Evolutionary conservation across 2,888 invertebrate species (phyloP).

Genomic region (Drosophila yooni): DNA sequence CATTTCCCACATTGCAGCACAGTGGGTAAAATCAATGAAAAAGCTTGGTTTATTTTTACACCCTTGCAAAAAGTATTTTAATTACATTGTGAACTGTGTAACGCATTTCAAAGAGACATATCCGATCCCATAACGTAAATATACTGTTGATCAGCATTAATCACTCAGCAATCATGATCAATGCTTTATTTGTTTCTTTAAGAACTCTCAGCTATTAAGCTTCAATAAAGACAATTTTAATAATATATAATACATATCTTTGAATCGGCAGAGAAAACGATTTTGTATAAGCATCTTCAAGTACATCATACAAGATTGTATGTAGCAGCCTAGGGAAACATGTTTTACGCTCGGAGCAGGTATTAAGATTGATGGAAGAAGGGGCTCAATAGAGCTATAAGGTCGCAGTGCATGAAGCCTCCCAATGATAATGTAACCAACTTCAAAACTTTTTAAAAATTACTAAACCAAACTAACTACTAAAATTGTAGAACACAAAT

Average conservation of each 20-base stretch:
- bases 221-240: not conserved
- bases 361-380: not conserved
- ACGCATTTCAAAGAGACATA: not conserved
- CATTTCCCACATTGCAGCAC: constrained; percentile 39
- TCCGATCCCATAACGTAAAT: not conserved
- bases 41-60: no score
- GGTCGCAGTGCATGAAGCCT: not conserved
- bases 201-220: not conserved
- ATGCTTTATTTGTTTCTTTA: not conserved
- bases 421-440: not conserved
- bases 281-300: not conserved
- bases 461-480: not conserved
- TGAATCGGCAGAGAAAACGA: not conserved
- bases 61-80: not conserved
- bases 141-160: not conserved
- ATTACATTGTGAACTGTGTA: not conserved
- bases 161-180: not conserved
- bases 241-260: not conserved
- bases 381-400: not conserved
- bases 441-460: not conserved
- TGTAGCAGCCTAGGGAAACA: not conserved
- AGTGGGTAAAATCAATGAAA: constrained; percentile 8
- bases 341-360: not conserved
- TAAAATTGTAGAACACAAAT: not conserved
- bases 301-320: no score